Conservation (phyloP, 2,113 vertebrate genomes). For the Herpetotheres cachinnans region DNA sequence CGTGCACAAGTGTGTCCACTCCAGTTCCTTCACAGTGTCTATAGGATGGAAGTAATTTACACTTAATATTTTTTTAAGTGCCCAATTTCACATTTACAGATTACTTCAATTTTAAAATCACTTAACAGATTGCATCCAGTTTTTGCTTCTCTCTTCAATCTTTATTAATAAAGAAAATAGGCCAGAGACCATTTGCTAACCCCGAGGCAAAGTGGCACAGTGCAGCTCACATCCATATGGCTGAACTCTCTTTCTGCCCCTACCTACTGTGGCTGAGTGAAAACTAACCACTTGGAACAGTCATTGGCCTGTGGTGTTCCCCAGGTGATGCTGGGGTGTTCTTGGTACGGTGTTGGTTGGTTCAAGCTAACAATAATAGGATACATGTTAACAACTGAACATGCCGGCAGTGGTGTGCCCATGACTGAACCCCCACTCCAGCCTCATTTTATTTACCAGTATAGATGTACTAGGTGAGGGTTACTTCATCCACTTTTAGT, state of each 20-base stretch:
- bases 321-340: not conserved
- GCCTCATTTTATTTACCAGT: not conserved
- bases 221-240: not conserved
- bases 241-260: not conserved
- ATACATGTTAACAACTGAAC: not conserved
- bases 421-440: not conserved
- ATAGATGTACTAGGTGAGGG: not conserved
- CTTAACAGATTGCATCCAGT: not conserved
- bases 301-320: not conserved
- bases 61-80: not conserved
- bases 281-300: not conserved
- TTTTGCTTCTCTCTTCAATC: not conserved
- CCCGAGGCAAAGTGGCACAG: not conserved
- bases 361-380: not conserved
- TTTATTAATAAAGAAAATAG: constrained; percentile 5
- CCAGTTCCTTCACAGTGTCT: not conserved
- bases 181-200: not conserved
- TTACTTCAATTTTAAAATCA: not conserved
- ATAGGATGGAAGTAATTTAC: not conserved
- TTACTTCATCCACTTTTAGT: not conserved
- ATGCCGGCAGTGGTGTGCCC: not conserved
- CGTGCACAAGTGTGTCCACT: not conserved
- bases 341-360: not conserved
- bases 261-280: accelerated
- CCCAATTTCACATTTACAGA: not conserved